Conservation (phyloP, 2,797 vertebrate genomes). For the Macroramphosus scolopax region DNA sequence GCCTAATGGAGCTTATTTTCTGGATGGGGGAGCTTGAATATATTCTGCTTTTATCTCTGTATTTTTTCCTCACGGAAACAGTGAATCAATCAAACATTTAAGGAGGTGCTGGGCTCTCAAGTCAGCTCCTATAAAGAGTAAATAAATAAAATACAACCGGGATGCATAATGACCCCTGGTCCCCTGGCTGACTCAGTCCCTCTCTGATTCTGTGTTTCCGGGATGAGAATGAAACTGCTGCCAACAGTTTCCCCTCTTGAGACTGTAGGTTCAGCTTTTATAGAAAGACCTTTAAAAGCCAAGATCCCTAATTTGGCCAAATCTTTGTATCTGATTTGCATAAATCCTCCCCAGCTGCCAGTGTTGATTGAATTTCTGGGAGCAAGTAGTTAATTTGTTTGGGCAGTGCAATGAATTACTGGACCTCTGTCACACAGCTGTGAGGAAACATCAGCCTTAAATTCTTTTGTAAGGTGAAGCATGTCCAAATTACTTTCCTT, state of each 20-base stretch:
- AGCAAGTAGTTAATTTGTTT: conserved; percentile 58
- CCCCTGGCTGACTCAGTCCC: conserved; percentile 46
- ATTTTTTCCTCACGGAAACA: conserved; percentile 60
- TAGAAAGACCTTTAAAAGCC: conserved; percentile 35
- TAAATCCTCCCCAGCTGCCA: conserved; percentile 41
- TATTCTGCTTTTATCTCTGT: conserved; percentile 75
- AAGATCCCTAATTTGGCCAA: conserved; percentile 57
- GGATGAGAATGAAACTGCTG: conserved; percentile 58
- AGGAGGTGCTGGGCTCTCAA: conserved; percentile 56
- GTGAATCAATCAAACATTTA: conserved; percentile 75
- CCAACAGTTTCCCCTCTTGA: conserved; percentile 47
- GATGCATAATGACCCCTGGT: conserved; percentile 61
- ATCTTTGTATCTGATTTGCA: conserved; percentile 59
- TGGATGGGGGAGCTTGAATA: conserved; percentile 78
- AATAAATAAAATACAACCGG: conserved; percentile 69
- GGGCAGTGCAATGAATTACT: conserved; percentile 39
- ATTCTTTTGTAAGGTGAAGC: too few relatives aligned
- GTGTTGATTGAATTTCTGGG: conserved; percentile 55
- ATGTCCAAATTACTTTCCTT: too few relatives aligned
- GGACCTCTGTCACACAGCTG: conserved; percentile 29
- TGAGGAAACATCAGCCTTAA: conserved; percentile 7
- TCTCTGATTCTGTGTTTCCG: conserved; percentile 38
- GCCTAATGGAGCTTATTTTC: conserved; percentile 80
- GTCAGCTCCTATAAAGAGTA: conserved; percentile 60
- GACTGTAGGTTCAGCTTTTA: conserved; percentile 35